phyloP scores from a whole-genome alignment of 2,113 vertebrate genomes.

The Callipepla squamata region DNA sequence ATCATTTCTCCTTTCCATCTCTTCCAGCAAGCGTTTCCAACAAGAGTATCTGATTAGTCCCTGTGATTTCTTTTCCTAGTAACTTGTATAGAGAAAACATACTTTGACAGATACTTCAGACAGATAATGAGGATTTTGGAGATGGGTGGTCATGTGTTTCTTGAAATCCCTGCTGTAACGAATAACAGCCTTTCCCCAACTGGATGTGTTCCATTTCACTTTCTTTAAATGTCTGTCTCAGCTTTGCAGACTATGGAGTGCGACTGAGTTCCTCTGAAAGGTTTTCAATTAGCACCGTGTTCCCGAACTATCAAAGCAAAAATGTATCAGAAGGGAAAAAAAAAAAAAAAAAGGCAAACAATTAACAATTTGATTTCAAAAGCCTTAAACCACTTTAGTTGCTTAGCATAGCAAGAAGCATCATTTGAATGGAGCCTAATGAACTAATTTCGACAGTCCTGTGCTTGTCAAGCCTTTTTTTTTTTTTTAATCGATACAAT shows the following conservation, averaged over 20 bases:
- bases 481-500: not conserved
- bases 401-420: slow-evolving; percentile 25
- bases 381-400: slow-evolving; percentile 30
- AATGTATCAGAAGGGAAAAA: not conserved
- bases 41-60: slow-evolving; percentile 23
- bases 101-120: slow-evolving; percentile 72
- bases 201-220: slow-evolving; percentile 48
- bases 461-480: not conserved
- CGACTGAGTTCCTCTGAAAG: slow-evolving; percentile 60
- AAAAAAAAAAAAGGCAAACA: not conserved
- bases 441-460: slow-evolving; percentile 22
- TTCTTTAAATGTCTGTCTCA: slow-evolving; percentile 63
- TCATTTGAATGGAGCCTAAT: slow-evolving; percentile 33
- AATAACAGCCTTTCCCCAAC: slow-evolving; percentile 49
- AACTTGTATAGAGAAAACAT: slow-evolving; percentile 65
- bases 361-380: slow-evolving; percentile 33
- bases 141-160: slow-evolving; percentile 63
- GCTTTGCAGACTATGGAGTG: slow-evolving; percentile 6
- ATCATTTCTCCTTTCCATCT: not conserved
- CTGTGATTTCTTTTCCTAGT: slow-evolving; percentile 48
- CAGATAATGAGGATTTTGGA: slow-evolving; percentile 75
- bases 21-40: slow-evolving; percentile 25
- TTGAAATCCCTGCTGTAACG: slow-evolving; percentile 71
- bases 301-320: slow-evolving; percentile 61
- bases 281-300: slow-evolving; percentile 58